Percentiles rank a stretch among this genome's conserved stretches.
Evolutionary conservation across 2,113 vertebrate genomes (phyloP).

Genomic region (Cyanocitta stelleri): DNA sequence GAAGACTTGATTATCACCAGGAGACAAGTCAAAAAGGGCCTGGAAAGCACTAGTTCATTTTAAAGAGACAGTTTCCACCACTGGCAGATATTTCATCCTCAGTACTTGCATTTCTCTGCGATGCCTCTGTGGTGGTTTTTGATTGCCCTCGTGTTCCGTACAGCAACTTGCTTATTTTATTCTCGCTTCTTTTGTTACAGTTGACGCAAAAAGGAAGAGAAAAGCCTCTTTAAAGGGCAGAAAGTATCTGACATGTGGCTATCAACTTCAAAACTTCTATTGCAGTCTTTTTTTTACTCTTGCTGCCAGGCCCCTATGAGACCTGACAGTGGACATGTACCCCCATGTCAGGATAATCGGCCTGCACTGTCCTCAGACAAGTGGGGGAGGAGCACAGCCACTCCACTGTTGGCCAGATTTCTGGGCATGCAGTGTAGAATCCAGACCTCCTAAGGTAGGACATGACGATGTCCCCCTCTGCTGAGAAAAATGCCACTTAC

Average conservation of each 20-base stretch:
- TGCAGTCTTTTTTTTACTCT: constrained; percentile 66
- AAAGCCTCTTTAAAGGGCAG: constrained; percentile 66
- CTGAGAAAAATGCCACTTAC: constrained; percentile 56
- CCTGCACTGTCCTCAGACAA: constrained; percentile 62
- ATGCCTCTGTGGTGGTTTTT: constrained; percentile 54
- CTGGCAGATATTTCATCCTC: constrained; percentile 46
- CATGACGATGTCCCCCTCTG: constrained; percentile 54
- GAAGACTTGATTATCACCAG: constrained; percentile 53
- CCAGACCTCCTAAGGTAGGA: constrained; percentile 68
- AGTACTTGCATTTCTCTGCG: constrained; percentile 9
- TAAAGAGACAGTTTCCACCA: constrained; percentile 43
- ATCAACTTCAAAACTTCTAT: constrained; percentile 65
- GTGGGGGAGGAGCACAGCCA: constrained; percentile 66
- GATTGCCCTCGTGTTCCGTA: constrained; percentile 41
- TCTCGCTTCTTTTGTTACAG: constrained; percentile 70
- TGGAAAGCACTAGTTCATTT: constrained; percentile 38
- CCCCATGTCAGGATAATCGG: constrained; percentile 61
- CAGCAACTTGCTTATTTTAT: constrained; percentile 61
- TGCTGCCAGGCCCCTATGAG: constrained; percentile 65
- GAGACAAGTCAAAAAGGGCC: constrained; percentile 43
- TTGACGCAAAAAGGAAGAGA: constrained; percentile 66
- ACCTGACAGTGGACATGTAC: constrained; percentile 65
- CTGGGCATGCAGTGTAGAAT: constrained; percentile 71
- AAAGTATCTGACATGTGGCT: constrained; percentile 66
- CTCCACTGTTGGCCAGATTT: constrained; percentile 65